Evolutionary conservation across 2,888 invertebrate genomes (phyloP), one percentile per base, ranked within the genome.

Genomic region (Agonopterix heracliana): DNA sequence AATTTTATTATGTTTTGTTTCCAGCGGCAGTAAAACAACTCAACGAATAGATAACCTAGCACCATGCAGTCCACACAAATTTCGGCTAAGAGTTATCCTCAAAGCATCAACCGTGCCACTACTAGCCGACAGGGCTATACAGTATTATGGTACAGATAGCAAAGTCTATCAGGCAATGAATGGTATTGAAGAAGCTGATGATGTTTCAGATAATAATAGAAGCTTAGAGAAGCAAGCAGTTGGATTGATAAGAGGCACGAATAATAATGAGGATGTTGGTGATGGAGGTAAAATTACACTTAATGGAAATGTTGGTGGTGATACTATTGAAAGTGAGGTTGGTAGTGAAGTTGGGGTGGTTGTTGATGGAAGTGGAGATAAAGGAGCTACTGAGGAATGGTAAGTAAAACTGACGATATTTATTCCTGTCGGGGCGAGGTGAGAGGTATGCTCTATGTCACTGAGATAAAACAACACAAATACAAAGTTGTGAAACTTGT

Each of bases 21-120:
- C 11, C 71, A 90, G 90, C 54, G 90, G 91, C 0, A 78, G 78
- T 0, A 88, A 81, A 66, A 80, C 76, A 1, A 65, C 57, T 3
- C 81, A 76, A 57, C 69, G 63, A 36, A 81, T 90, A 34, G 77
- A 81, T 35, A 74, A 87, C 54, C 64, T 91, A 9, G 75, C 85
- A 0, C 88, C 90, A 1, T 75, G 85, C 50, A 80, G 82, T 26
- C 88, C 84, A 7, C 90, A 90, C 61, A 78, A 72, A 43, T 90
- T 90, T 56, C 70, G 90, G 10, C 52, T 90, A 2, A 77, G 74
- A 64, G 66, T 77, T 0, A 74, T 71, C 10, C 55, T 82, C 34
- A 78, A 70, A 68, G 75, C 67, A 0, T 56, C 63, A 2, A 72
- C 73, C 0, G 72, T 79, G 0, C 9, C 68, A 0, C 45, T 48